A percentile compares a stretch with the other conserved stretches of the same genome.
These are phyloP conservation scores for Nemoura dubitans DNA, from an alignment of 2,888 invertebrate genomes.

Conservation along the genomic window DNA sequence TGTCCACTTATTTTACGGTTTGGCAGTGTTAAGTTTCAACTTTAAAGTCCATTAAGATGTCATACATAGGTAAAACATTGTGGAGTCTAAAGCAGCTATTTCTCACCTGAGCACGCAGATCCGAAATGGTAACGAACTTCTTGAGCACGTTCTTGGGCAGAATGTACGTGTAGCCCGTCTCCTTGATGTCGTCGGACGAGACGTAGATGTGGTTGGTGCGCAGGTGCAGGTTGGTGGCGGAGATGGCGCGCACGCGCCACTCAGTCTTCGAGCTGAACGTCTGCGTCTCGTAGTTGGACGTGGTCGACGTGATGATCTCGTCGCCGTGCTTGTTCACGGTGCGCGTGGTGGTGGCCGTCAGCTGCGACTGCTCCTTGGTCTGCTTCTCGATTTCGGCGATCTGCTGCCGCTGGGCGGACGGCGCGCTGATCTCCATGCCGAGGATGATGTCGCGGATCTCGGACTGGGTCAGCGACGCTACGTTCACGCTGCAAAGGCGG, in stretches of 20 bases:
- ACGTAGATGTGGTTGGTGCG: slow-evolving; percentile 99
- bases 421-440: slow-evolving; percentile 99
- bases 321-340: slow-evolving; percentile 99
- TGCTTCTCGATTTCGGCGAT: slow-evolving; percentile 99
- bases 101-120: slow-evolving; percentile 89
- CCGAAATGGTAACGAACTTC: slow-evolving; percentile 99
- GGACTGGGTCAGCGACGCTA: slow-evolving; percentile 97
- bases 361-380: slow-evolving; percentile 97
- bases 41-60: too few species aligned
- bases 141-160: slow-evolving; percentile 96
- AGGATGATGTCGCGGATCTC: slow-evolving; percentile 99
- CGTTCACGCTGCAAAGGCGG: slow-evolving; percentile 79
- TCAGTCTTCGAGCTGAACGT: slow-evolving; percentile 80
- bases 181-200: slow-evolving; percentile 98
- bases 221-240: slow-evolving; percentile 95
- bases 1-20: too few species aligned
- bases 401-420: slow-evolving; percentile 98
- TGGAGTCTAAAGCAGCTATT: too few species aligned
- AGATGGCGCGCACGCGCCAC: slow-evolving; percentile 98
- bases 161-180: slow-evolving; percentile 97
- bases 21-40: too few species aligned
- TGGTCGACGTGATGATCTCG: slow-evolving; percentile 98
- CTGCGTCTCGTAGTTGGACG: slow-evolving; percentile 98
- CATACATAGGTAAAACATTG: too few species aligned
- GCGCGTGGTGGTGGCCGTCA: slow-evolving; percentile 97